A percentile compares a stretch with the other conserved stretches of the same genome.
Conservation (phyloP, 1,140 invertebrate genomes). For the Hyphantria cunea region DNA sequence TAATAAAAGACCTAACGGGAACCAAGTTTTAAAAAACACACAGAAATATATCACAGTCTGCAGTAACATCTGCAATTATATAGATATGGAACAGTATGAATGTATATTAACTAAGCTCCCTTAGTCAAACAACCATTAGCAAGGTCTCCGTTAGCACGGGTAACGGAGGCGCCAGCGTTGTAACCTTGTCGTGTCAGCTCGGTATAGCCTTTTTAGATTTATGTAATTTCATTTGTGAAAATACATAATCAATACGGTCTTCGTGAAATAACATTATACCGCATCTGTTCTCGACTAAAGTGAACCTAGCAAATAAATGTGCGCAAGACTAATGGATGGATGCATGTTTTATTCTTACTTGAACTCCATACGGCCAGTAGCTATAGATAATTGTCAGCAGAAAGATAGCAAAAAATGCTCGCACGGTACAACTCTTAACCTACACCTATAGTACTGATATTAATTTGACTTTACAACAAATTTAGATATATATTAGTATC, state of each 20-base stretch:
- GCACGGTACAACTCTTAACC: too few species aligned
- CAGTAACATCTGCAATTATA: too few species aligned
- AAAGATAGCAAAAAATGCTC: too few species aligned
- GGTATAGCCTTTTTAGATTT: constrained; percentile 15
- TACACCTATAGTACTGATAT: too few species aligned
- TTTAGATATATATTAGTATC: too few species aligned
- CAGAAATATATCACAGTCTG: not conserved
- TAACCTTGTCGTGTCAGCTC: constrained; percentile 37
- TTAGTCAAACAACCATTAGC: constrained; percentile 17
- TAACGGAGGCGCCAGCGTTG: constrained; percentile 10
- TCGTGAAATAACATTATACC: not conserved
- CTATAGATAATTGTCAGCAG: too few species aligned
- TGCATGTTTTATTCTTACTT: not conserved
- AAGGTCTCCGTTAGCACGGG: constrained; percentile 4
- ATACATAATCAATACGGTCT: constrained; percentile 8
- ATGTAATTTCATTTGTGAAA: constrained; percentile 23
- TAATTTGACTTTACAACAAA: too few species aligned
- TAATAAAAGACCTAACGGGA: too few species aligned
- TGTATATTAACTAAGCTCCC: constrained; percentile 11
- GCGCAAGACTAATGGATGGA: constrained; percentile 4
- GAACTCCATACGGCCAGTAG: too few species aligned
- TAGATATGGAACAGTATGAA: too few species aligned
- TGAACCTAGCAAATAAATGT: constrained; percentile 2
- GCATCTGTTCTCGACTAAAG: not conserved
- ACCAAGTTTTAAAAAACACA: too few species aligned